Evolutionary conservation across 1,140 invertebrate genomes (phyloP), one percentile per base, ranked within the genome.

Genomic region (Cydia amplana): DNA sequence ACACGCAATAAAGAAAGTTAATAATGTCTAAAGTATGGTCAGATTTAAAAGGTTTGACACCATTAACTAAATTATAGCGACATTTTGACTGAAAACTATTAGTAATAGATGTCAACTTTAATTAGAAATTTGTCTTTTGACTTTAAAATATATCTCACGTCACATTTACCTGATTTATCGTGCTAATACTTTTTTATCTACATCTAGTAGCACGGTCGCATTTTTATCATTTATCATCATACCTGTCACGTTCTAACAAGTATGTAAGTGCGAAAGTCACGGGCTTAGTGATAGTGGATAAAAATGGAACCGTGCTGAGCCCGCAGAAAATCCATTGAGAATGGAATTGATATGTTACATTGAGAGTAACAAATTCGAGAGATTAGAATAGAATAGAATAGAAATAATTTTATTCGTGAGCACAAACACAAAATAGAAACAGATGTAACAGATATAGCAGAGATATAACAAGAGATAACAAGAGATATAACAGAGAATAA

Each of bases 41-140:
- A 18, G 65, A 10, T 40, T 70, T 70, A 32, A 10, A 36, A 18
- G 28, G 43, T 20, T 40, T 70, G 28, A 70, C 32, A 18, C 5
- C 1, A 36, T 70, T 70, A 70, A 20, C 28, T 70, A 70, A 70
- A 36, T 70, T 70, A 70, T 36, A 40, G 28, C 32, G 65, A 70
- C 65, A 70, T 36, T 20, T 23, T 36, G 65, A 36, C 65, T 18
- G 28, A 1, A 18, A 5, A 43, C n/a, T 70, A 36, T 70, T 43
- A 70, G 32, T 70, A 70, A 70, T 36, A 70, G 65, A 36, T 40
- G 65, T 18, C 65, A 70, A 23, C 7, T n/a, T 36, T n/a, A 67
- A 36, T 43, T 40, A 36, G 14, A 70, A 40, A 70, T 40, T 40
- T 40, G 65, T 70, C 65, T 67, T 28, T 36, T 70, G 36, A 70